Evolutionary conservation across 2,888 invertebrate species (phyloP), one percentile per base, ranked within the genome.

Genomic region (Pandemis cinnamomeana): DNA sequence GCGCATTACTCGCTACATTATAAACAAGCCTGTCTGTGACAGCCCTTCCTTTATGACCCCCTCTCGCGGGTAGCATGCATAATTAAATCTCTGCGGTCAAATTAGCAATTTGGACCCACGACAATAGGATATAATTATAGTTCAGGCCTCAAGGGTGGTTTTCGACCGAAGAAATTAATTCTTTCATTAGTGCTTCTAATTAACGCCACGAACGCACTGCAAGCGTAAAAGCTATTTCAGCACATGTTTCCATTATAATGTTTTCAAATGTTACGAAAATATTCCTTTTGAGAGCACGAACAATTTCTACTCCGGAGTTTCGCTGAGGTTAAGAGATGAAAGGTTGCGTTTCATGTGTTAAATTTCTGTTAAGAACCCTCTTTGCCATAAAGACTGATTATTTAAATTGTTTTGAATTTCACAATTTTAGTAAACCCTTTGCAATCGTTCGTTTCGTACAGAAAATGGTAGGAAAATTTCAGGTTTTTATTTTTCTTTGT

Each of bases 11-110:
- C 87, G 91, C 88, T 92, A 93, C 91, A 93, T 93, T 92, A 93
- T 92, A 92, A 92, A 93, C 92, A 92, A 92, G 89, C 86, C 88
- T 89, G 91, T 80, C 86, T 83, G 91, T 90, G 92, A 91, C 91
- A 91, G 89, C 88, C 90, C 89, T 88, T 67, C 91, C 87, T 91
- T 91, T 91, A 90, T 89, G 89, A 85, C 87, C 89, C 87, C 88
- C 87, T 85, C 89, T 86, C 87, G 81, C 83, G 87, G 87, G 86
- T 87, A 88, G 91, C 89, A 92, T 94, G 92, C 93, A 93, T 94
- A 94, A 94, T 94, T 93, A 93, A 93, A 93, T 93, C 91, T 91
- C 87, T 86, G 91, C 90, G 92, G 92, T 91, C 91, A 93, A 94
- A 93, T 93, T 93, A 93, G 91, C 91, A 88, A 90, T 91, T 93